Conservation (phyloP, 1,140 invertebrate species). For the Cotesia chilonis region DNA sequence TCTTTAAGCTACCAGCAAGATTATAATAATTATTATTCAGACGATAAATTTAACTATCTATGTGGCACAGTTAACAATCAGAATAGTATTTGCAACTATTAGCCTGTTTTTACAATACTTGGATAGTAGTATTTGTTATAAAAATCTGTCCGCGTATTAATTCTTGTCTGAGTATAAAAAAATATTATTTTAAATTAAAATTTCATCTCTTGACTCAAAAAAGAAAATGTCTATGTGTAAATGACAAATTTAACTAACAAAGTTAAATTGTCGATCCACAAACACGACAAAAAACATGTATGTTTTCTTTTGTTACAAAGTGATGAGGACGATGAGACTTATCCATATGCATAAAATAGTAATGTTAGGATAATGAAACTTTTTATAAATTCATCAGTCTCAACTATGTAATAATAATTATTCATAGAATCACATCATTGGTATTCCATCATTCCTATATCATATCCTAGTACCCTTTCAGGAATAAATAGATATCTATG, state of each 20-base stretch:
- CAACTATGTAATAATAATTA: slow-evolving; percentile 8
- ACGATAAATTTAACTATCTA: too few relatives aligned
- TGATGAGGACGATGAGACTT: neutral
- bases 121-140: too few relatives aligned
- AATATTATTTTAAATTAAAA: too few relatives aligned
- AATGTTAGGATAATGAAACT: slow-evolving; percentile 17
- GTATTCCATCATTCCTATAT: neutral
- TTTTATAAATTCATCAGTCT: neutral
- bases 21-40: too few relatives aligned
- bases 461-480: neutral
- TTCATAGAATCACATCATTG: slow-evolving; percentile 14
- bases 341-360: slow-evolving; percentile 25
- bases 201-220: neutral
- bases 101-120: too few relatives aligned
- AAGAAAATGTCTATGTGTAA: neutral
- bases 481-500: neutral
- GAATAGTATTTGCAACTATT: too few relatives aligned
- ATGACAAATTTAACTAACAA: slow-evolving; percentile 2
- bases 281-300: neutral
- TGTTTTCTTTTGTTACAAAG: neutral
- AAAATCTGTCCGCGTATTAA: too few relatives aligned
- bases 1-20: too few relatives aligned
- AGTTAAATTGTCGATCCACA: neutral
- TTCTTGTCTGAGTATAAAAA: too few relatives aligned
- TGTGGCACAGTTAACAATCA: too few relatives aligned